phyloP scores from a whole-genome alignment of 1,140 invertebrate genomes.

The Sinonovacula constricta region DNA sequence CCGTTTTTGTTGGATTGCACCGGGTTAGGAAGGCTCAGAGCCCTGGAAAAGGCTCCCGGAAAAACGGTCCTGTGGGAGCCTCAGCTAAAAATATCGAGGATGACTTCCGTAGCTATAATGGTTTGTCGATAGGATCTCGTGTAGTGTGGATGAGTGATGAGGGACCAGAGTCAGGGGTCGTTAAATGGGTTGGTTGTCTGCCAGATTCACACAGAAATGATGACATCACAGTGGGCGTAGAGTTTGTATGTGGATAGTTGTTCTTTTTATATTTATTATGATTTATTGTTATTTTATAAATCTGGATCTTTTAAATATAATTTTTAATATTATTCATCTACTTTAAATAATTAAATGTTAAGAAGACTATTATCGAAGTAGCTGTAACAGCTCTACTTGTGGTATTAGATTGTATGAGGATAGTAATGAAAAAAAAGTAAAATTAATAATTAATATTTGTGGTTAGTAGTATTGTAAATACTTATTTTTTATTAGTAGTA shows the following conservation, averaged over 20 bases:
- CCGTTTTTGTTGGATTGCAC: constrained; percentile 72
- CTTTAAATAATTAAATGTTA: no score
- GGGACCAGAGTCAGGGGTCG: constrained; percentile 79
- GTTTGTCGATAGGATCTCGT: constrained; percentile 79
- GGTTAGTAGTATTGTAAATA: no score
- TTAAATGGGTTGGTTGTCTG: constrained; percentile 82
- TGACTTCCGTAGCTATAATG: constrained; percentile 23
- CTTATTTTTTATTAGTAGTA: no score
- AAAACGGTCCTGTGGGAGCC: constrained; percentile 21
- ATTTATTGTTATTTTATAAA: background rate
- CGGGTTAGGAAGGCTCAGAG: constrained; percentile 60
- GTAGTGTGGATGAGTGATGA: constrained; percentile 82
- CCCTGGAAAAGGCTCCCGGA: constrained; percentile 12
- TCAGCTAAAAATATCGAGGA: constrained; percentile 24
- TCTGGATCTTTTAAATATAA: constrained; percentile 13
- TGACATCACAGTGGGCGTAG: constrained; percentile 81
- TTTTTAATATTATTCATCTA: constrained; percentile 33
- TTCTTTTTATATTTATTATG: background rate
- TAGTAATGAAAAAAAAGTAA: no score
- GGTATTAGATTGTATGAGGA: no score
- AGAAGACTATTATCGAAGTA: no score
- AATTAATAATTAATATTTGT: no score
- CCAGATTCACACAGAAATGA: constrained; percentile 76
- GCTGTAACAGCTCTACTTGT: no score
- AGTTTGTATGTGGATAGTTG: constrained; percentile 81